These are phyloP conservation scores for Oreochromis grahami DNA, from an alignment of 2,797 vertebrate genomes.

Conservation along the genomic window DNA sequence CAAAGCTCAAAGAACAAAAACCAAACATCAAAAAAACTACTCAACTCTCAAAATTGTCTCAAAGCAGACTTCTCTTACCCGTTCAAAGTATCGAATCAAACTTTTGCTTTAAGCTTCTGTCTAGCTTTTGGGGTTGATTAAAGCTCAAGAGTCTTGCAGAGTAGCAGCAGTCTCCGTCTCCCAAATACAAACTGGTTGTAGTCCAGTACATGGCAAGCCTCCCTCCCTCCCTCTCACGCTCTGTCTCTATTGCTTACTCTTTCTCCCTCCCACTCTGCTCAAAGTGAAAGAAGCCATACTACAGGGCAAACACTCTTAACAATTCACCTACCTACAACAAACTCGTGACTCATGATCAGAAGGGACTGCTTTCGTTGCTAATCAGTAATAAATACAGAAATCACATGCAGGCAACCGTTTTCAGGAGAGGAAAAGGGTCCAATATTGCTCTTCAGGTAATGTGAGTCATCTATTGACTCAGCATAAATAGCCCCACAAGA, in stretches of 20 bases:
- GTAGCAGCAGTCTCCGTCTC: conserved; percentile 45
- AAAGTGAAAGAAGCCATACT: conserved; percentile 45
- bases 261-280: conserved; percentile 58
- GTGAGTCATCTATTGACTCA: background rate
- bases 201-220: conserved; percentile 64
- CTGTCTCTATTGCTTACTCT: conserved; percentile 43
- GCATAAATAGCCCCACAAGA: background rate
- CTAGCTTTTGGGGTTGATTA: background rate
- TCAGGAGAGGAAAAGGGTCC: background rate
- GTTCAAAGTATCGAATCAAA: background rate
- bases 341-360: conserved; percentile 13
- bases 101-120: background rate
- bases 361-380: background rate
- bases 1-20: background rate
- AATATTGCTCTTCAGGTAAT: background rate
- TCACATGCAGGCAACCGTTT: background rate
- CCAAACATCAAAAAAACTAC: background rate
- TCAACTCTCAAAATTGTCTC: background rate
- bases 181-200: conserved; percentile 65
- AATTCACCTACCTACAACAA: conserved; percentile 4
- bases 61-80: conserved; percentile 54
- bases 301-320: conserved; percentile 16
- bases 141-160: conserved; percentile 27
- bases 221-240: conserved; percentile 12
- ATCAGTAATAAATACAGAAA: background rate